These are phyloP conservation scores for Erpobdella octoculata DNA, from an alignment of 2,888 invertebrate species.

Conservation along the genomic window DNA sequence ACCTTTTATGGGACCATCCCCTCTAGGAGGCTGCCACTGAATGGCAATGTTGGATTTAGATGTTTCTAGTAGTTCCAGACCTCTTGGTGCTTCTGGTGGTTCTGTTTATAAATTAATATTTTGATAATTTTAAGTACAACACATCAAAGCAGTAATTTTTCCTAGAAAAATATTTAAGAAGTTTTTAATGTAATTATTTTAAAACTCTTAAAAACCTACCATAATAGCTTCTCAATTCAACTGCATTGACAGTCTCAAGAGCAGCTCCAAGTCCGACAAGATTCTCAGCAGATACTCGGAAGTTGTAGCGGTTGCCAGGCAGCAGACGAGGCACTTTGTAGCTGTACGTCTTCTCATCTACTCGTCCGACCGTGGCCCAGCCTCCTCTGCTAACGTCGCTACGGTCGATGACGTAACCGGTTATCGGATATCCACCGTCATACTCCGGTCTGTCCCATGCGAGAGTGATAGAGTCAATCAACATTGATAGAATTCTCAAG, in stretches of 20 bases:
- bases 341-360: slow-evolving; percentile 39
- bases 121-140: neutral
- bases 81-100: slow-evolving; percentile 45
- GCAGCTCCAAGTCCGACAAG: slow-evolving; percentile 73
- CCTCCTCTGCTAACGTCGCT: slow-evolving; percentile 41
- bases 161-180: too few species aligned
- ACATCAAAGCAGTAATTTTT: too few species aligned
- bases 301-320: slow-evolving; percentile 50
- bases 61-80: slow-evolving; percentile 43
- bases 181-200: neutral
- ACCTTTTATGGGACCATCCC: slow-evolving; percentile 37
- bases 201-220: slow-evolving; percentile 62
- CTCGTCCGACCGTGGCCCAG: slow-evolving; percentile 43
- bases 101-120: slow-evolving; percentile 48
- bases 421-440: slow-evolving; percentile 48
- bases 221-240: slow-evolving; percentile 41
- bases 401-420: slow-evolving; percentile 46
- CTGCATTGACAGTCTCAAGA: slow-evolving; percentile 34
- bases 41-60: slow-evolving; percentile 43
- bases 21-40: slow-evolving; percentile 41
- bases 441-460: slow-evolving; percentile 48
- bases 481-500: slow-evolving; percentile 36
- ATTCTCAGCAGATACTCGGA: slow-evolving; percentile 51
- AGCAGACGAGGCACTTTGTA: slow-evolving; percentile 44
- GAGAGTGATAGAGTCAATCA: slow-evolving; percentile 43